Base-by-base conservation (phyloP, 2,113 vertebrate genomes). In the Pavo muticus region DNA sequence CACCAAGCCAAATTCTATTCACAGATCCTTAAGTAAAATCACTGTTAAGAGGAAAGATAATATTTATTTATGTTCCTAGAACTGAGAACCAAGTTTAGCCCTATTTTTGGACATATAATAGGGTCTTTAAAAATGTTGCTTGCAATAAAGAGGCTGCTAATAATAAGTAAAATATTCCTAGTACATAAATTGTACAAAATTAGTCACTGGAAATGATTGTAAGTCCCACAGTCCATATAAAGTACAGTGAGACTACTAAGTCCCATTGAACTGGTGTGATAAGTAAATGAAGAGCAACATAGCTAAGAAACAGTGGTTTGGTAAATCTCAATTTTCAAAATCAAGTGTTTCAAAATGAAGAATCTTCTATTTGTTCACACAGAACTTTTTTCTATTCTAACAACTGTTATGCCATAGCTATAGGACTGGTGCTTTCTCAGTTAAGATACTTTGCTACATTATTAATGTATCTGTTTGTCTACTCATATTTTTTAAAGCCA, bases 121-220 rank as follows among this genome's bases (percentile, higher is more conserved):
- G 7, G 80, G 70, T 84, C 14, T 65, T 92, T 64, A 35, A 88
- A 93, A 82, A 63, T 54, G 91, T 32, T 52, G 4, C 18, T 84
- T 81, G 35, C 32, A 90, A 68, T 76, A 74, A 87, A 80, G 12
- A 70, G 6, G 24, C 3, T 79, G 11, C 9, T 89, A 87, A 72
- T 47, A 82, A 89, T 87, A 87, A 89, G 68, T 42, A 75, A 92
- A 93, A 92, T 82, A 89, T 61, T 65, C 44, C 65, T 39, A 50
- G n/a, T 67, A 42, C 29, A 29, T 80, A 37, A 67, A 73, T 87
- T 89, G 82, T 84, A 60, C 54, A 91, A 92, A 92, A 87, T 8
- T 70, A 35, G 24, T 76, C 54, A 70, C 42, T 79, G 59, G 45
- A 79, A 89, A 77, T 67, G 3, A 52, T 20, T 44, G 6, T 48